A percentile compares a stretch with the other conserved stretches of the same genome.
These are phyloP conservation scores for Prunella strophiata DNA, from an alignment of 2,797 vertebrate species.

Conservation along the genomic window DNA sequence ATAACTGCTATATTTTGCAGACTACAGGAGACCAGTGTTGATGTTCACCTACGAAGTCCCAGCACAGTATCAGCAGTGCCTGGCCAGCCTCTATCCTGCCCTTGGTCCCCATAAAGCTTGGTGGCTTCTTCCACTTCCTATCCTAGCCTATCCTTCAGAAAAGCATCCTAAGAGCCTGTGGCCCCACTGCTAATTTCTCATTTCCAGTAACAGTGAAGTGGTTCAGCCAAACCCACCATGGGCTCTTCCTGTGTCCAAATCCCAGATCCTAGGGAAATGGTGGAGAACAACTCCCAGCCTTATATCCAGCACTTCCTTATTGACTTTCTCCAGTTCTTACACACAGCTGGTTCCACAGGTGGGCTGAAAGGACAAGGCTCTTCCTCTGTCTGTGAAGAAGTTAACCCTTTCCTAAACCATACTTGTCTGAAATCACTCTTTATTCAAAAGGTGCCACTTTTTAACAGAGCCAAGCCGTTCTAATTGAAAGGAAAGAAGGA, in stretches of 20 bases:
- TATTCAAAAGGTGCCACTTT: neutral
- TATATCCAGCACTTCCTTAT: neutral
- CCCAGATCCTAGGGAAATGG: neutral
- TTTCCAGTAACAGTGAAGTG: neutral
- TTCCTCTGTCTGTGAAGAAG: neutral
- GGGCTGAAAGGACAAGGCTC: neutral
- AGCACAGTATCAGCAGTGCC: fast-evolving
- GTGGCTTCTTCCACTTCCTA: neutral
- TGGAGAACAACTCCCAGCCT: neutral
- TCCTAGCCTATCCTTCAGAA: neutral
- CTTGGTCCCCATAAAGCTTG: fast-evolving
- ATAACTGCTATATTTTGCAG: neutral
- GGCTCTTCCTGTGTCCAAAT: neutral
- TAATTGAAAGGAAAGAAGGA: neutral
- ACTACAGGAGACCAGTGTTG: neutral
- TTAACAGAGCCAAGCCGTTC: neutral
- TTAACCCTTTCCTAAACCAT: neutral
- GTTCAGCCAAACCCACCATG: neutral
- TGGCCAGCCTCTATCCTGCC: neutral
- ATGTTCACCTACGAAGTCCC: neutral
- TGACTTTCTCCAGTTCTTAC: neutral
- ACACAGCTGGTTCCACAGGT: neutral
- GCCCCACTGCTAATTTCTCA: neutral
- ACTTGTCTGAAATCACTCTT: neutral
- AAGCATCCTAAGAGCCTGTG: neutral